These are phyloP conservation scores for Megaceryle alcyon DNA, from an alignment of 2,797 vertebrate genomes.

Conservation along the genomic window DNA sequence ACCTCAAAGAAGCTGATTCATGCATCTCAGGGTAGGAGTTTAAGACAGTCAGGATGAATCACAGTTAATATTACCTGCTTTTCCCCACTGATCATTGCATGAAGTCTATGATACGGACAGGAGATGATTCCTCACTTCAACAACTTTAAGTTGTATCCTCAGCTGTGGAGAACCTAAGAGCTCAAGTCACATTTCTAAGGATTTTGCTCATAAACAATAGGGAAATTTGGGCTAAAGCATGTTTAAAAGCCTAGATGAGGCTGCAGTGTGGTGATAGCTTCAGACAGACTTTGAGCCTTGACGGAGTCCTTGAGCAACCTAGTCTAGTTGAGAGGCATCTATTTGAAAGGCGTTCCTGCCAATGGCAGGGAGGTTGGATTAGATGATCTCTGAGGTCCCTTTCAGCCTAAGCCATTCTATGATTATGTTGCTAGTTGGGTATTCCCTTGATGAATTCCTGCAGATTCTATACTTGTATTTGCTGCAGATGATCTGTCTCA, in stretches of 20 bases:
- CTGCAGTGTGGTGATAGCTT: background rate
- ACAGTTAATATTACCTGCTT: background rate
- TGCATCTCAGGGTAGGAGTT: background rate
- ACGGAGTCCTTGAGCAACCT: too few species aligned
- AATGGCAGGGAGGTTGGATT: too few species aligned
- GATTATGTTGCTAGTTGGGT: background rate
- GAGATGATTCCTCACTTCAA: background rate
- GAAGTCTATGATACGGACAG: accelerated
- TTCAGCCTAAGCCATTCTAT: too few species aligned
- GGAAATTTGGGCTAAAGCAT: background rate
- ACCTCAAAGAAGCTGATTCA: background rate
- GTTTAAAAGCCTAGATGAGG: background rate
- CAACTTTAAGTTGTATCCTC: background rate
- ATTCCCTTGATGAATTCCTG: background rate
- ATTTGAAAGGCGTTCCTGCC: too few species aligned
- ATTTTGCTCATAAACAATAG: background rate
- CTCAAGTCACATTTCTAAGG: background rate
- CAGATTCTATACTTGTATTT: background rate
- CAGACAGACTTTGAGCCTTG: background rate
- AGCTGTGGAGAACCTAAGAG: background rate
- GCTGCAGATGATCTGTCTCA: background rate
- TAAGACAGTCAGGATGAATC: background rate
- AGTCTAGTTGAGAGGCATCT: too few species aligned
- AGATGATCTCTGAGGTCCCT: too few species aligned
- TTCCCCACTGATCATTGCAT: background rate